Conservation (phyloP, 2,113 vertebrate species). For the Anser brachyrhynchus region DNA sequence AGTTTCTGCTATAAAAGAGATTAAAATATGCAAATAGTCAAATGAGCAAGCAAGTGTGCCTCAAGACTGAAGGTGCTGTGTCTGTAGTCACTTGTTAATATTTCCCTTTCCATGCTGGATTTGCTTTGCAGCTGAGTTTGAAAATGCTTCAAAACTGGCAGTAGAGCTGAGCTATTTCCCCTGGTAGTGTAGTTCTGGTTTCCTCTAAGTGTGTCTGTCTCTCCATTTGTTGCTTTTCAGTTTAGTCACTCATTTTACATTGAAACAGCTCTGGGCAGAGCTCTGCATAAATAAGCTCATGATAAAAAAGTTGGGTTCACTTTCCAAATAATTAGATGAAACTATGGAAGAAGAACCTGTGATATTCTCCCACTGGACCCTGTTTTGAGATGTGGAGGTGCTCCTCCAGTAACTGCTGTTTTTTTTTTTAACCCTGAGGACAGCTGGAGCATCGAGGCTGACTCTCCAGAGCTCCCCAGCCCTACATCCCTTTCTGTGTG, state of each 20-base stretch:
- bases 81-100: background rate
- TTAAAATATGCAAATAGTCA: background rate
- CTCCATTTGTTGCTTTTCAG: background rate
- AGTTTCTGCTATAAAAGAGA: background rate
- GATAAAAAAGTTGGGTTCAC: background rate
- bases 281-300: rapidly evolving
- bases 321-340: background rate
- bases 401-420: background rate
- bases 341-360: background rate
- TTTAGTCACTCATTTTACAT: background rate
- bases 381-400: background rate
- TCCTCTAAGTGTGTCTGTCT: background rate
- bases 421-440: background rate
- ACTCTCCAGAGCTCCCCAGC: background rate
- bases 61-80: background rate
- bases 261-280: background rate
- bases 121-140: background rate
- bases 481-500: background rate
- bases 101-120: background rate
- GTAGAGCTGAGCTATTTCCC: background rate
- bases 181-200: background rate
- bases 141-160: background rate
- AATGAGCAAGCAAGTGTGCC: background rate
- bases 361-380: background rate
- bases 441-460: background rate